Base-by-base conservation (phyloP, 2,113 vertebrate genomes). In the Dolichotis patagonum region DNA sequence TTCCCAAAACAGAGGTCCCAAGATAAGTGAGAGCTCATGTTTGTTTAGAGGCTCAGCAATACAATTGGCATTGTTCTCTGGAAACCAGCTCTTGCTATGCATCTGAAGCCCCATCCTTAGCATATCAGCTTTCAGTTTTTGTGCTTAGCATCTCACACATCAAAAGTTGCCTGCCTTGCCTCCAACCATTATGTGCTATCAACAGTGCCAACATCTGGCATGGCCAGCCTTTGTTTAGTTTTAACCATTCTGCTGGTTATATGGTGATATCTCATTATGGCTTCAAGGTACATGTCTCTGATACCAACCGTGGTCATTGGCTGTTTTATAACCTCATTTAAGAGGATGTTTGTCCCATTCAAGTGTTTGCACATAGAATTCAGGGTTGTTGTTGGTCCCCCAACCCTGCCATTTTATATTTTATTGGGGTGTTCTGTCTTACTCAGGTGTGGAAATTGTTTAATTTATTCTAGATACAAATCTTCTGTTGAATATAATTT, bases 401-500 rank as follows among this genome's bases (percentile, higher is more conserved):
- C 14, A 3, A 14, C 13, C 13, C 54, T 4, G 4, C n/a, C 3
- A n/a, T 38, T 86, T 71, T 71, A 58, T n/a, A 22, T 82, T 85
- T 63, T 52, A 75, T 49, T 77, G 81, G 12, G 4, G 86, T 69
- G 83, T 63, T 90, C 85, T 83, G 62, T 73, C 69, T 83, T 58
- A 65, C 35, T 92, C 46, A 60, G 1, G 63, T 24, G n/a, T 54
- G 20, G 20, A 14, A 77, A 54, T 46, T 87, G 49, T 71, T 85
- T 58, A 54, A 69, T 88, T 92, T 81, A 85, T 81, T 78, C 58
- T 88, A 60, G 82, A 73, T 26, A 65, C 5, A 96, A 28, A 82
- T 78, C 8, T 4, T 91, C 20, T 49, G 3, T 14, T 73, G 20
- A 91, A n/a, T 52, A 38, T 60, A 60, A 86, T 52, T 69, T 84